phyloP scores from a whole-genome alignment of 2,113 vertebrate genomes.

The Rhegmatorhina hoffmannsi region DNA sequence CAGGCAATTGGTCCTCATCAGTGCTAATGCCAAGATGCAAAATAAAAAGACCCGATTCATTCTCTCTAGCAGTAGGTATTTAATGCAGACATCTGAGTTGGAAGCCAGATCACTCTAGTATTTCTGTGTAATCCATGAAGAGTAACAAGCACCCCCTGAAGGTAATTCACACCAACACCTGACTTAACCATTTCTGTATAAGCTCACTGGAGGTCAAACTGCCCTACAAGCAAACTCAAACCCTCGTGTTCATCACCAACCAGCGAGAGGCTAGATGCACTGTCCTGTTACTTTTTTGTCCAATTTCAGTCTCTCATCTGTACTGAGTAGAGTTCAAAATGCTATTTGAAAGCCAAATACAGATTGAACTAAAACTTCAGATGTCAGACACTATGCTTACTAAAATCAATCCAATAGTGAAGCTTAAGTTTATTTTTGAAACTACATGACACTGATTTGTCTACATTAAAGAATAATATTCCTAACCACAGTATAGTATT shows the following conservation, averaged over 20 bases:
- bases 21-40: background rate
- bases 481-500: background rate
- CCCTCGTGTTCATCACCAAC: accelerated
- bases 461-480: background rate
- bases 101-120: background rate
- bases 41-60: background rate
- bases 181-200: background rate
- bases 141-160: background rate
- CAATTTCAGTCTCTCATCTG: background rate
- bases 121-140: background rate
- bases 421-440: background rate
- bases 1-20: background rate
- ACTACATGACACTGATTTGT: background rate
- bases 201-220: background rate
- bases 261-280: background rate
- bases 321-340: background rate
- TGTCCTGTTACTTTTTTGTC: background rate
- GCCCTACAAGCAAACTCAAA: background rate
- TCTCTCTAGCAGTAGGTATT: background rate
- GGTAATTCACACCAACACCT: background rate
- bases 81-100: background rate
- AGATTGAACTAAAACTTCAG: background rate
- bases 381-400: background rate
- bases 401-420: background rate
- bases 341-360: background rate